Evolutionary conservation across 2,113 vertebrate genomes (phyloP), one percentile per base, ranked within the genome.

Genomic region (Melanocharis versteri): DNA sequence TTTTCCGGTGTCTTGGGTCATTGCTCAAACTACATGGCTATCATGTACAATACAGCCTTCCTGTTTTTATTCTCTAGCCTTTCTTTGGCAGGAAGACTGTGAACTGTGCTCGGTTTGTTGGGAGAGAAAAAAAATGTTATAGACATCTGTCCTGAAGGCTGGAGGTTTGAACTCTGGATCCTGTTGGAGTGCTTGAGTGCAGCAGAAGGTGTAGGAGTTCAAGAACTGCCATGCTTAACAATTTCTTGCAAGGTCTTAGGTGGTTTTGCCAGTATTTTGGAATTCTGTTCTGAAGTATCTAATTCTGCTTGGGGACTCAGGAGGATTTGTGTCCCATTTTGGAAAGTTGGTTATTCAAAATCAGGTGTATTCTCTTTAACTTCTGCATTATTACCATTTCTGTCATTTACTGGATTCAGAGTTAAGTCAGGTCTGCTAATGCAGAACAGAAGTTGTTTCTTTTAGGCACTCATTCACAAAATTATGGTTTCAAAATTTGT

Each of bases 1-100:
- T 88, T 95, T 97, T 97, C 95, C 94, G 86, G 92, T 94, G 86
- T 77, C 71, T 93, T 92, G 83, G 64, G 68, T 87, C 64, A 61
- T 69, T 93, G 90, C 94, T 97, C 54, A 54, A 87, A 28, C 82
- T 80, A 8, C 54, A 17, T 77, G 82, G 58, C 85, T 96, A 94
- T 97, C 95, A 62, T 54, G 72, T 47, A 86, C 72, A 73, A 24
- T 94, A 69, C 96, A 97, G 94, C 88, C 64, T 96, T 97, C 95
- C 96, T 97, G 96, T 94, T 96, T 96, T 93, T 90, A 95, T 93
- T 93, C 90, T 56, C 24, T 62, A 73, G 50, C 45, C 42, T 92
- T 93, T 95, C 86, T 93, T 83, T 61, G 88, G 42, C 92, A 90
- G 92, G 90, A 94, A 95, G 79, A 81, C 79, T 65, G 21, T 64